Evolutionary conservation across 2,888 invertebrate genomes (phyloP).

Genomic region (Nasonia oneida): DNA sequence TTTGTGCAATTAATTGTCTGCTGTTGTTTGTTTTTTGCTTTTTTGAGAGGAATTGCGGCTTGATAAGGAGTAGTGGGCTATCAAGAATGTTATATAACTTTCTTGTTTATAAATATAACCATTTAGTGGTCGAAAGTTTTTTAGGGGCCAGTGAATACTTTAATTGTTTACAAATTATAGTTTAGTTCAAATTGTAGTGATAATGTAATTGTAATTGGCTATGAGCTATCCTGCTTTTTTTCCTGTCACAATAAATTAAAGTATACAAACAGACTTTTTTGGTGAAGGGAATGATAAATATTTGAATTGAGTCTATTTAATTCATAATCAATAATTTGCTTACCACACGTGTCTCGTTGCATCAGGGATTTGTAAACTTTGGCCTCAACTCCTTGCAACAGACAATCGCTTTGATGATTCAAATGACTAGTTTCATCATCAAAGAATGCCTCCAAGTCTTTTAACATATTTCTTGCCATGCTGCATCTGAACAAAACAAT

Average conservation of each 20-base stretch:
- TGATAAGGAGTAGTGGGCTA: not conserved
- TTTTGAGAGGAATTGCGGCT: not conserved
- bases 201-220: too few relatives aligned
- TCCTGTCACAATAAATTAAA: too few relatives aligned
- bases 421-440: constrained; percentile 66
- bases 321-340: constrained; percentile 65
- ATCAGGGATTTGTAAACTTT: constrained; percentile 88
- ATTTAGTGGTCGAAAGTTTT: not conserved
- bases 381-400: constrained; percentile 85
- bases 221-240: too few relatives aligned
- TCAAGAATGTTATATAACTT: not conserved
- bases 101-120: not conserved
- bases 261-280: too few relatives aligned
- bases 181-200: too few relatives aligned
- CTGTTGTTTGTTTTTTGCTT: not conserved
- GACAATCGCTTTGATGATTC: constrained; percentile 81
- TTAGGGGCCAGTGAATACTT: not conserved
- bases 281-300: not conserved
- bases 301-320: not conserved
- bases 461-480: constrained; percentile 82
- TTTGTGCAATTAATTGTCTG: not conserved
- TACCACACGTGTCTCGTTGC: constrained; percentile 89
- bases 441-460: constrained; percentile 78
- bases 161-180: too few relatives aligned
- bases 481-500: constrained; percentile 79